Evolutionary conservation across 2,888 invertebrate genomes (phyloP).

Genomic region (Cephus sareptanus): DNA sequence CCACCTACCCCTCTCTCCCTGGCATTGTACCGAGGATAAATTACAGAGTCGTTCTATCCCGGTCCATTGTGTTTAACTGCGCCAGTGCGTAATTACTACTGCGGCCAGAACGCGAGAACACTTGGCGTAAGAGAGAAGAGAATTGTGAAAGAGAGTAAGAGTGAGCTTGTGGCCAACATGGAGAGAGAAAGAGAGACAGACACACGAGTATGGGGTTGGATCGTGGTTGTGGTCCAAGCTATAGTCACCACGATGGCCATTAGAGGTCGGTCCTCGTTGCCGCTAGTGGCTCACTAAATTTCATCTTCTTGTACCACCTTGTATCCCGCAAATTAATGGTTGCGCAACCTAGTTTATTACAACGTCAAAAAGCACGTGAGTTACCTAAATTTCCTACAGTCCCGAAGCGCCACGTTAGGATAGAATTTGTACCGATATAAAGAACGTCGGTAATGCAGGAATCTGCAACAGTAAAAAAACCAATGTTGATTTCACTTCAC

Average conservation of each 20-base stretch:
- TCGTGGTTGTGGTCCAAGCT: slow-evolving; percentile 52
- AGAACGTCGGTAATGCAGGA: no score
- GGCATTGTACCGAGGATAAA: slow-evolving; percentile 45
- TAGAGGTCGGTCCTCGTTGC: slow-evolving; percentile 56
- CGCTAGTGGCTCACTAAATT: slow-evolving; percentile 64
- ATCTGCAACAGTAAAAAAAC: not conserved
- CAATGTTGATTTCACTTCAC: not conserved
- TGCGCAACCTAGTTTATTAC: slow-evolving; percentile 31
- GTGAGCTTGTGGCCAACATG: not conserved
- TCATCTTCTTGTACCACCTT: slow-evolving; percentile 56
- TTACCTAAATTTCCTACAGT: not conserved
- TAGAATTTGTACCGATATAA: no score
- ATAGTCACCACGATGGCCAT: slow-evolving; percentile 61
- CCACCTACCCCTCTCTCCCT: not conserved
- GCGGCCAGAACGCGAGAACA: slow-evolving; percentile 21
- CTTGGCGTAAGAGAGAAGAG: not conserved
- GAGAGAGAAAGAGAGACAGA: slow-evolving; percentile 18
- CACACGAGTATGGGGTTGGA: slow-evolving; percentile 26
- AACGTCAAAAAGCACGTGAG: not conserved
- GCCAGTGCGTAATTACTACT: slow-evolving; percentile 62
- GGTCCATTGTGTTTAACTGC: slow-evolving; percentile 58
- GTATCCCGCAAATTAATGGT: slow-evolving; percentile 59
- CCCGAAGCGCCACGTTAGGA: not conserved
- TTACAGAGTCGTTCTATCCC: slow-evolving; percentile 58
- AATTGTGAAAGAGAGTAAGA: slow-evolving; percentile 2